These are phyloP conservation scores for Pinctada fucata DNA, from an alignment of 2,888 invertebrate genomes.

Conservation along the genomic window DNA sequence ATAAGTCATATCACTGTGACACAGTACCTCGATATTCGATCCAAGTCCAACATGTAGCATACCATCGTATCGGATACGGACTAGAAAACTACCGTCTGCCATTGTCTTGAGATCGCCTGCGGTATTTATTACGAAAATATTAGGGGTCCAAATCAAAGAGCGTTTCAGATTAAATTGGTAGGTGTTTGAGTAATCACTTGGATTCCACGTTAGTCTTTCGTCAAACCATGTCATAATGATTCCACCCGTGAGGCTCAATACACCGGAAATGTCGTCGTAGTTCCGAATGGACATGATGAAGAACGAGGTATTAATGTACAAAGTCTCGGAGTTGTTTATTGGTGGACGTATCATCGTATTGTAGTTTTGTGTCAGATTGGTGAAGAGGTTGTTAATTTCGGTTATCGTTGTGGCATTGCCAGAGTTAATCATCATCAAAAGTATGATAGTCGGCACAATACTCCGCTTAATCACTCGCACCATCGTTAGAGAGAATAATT, in stretches of 20 bases:
- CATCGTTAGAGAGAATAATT: too few relatives aligned
- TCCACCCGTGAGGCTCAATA: not conserved
- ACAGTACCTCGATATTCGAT: not conserved
- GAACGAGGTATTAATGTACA: not conserved
- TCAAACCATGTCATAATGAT: not conserved
- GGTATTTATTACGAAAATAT: not conserved
- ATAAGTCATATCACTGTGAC: conserved; percentile 3
- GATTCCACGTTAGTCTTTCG: conserved; percentile 3
- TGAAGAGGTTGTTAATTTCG: not conserved
- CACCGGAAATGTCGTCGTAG: not conserved
- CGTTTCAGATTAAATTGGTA: not conserved
- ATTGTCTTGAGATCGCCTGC: not conserved
- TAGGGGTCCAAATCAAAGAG: not conserved
- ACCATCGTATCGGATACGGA: not conserved
- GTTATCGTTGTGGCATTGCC: not conserved
- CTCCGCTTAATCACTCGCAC: too few relatives aligned
- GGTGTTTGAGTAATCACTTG: not conserved
- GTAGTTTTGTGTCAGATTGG: not conserved
- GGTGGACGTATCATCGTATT: not conserved
- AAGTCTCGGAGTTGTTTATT: not conserved
- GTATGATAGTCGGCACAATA: too few relatives aligned
- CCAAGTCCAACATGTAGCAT: not conserved
- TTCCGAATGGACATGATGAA: not conserved
- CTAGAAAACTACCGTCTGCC: not conserved
- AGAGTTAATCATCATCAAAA: too few relatives aligned